Evolutionary conservation across 2,113 vertebrate species (phyloP), one percentile per base, ranked within the genome.

Genomic region (Leptodactylus fuscus): DNA sequence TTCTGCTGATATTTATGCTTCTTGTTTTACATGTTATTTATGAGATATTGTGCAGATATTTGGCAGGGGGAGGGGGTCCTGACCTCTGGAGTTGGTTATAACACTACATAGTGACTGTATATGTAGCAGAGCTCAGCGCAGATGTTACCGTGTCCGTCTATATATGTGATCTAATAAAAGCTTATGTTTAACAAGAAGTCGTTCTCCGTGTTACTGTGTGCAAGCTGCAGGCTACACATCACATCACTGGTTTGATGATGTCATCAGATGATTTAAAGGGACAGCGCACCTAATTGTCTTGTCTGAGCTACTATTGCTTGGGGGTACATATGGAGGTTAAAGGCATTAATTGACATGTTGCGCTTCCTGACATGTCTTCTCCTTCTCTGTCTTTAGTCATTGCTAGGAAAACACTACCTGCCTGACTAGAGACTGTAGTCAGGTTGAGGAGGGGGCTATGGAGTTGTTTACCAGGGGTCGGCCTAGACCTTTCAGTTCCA

Each of bases 131-230:
- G 34, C 51, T 55, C 49, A 16, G 44, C 11, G n/a, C 34, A 74
- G 51, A 83, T 36, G 60, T 75, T 74, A 38, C 13, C 44, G 46
- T 53, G 81, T 82, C 81, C 20, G 36, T 65, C 55, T 62, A 48
- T 83, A 32, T 75, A 75, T 83, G 55, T 83, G 36, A 41, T 75
- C 53, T 60, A 83, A 83, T 83, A 83, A 83, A 83, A 48, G 38
- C 53, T 44, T 34, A 22, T 83, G 82, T 83, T 75, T 83, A 75
- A 46, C 81, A 29, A 60, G 0, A 20, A 29, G 82, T 53, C 16
- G 70, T 82, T 20, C 80, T 70, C 53, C 2, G 27, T 1, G 48
- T 82, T 24, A 9, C n/a, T 70, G 49, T 58, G 76, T 55, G 75
- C 22, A 1, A 10, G 32, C 27, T 6, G 3, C 20, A 48, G 11